Base-by-base conservation (phyloP, 2,113 vertebrate genomes). In the Nerophis lumbriciformis region DNA sequence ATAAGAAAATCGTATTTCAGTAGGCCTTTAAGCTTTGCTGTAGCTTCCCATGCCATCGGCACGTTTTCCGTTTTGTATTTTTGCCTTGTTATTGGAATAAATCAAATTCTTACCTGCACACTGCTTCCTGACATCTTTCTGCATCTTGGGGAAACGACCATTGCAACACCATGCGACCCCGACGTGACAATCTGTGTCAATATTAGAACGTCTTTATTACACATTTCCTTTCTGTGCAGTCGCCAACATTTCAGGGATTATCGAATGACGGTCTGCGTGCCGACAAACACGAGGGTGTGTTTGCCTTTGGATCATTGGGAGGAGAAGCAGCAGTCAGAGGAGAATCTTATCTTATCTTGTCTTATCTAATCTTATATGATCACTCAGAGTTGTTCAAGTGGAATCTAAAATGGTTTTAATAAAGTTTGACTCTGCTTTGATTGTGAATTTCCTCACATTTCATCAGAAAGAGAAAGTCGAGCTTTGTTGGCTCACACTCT, bases 371-470 rank as follows among this genome's bases (percentile, higher is more conserved):
- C 28, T 28, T 28, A 28, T 28, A 28, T 28, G 28, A 80, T 82
- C 81, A 77, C 77, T 76, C 71, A 75, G 80, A 86, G 84, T 77
- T 79, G 73, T 75, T 80, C 73, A 88, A 76, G 58, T 76, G 78
- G 61, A 59, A 59, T 65, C 38, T 37, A 65, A 37, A 57, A 48
- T 49, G 56, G 12, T 28, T 28, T 28, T 28, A 28, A 28, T 28
- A 28, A 53, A 80, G 72, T 79, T 83, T 72, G 78, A 76, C 77
- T 82, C 78, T 38, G 75, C 84, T 66, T 45, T 38, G 77, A 83
- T 66, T 45, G 78, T 72, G 81, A 75, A 83, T 87, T 88, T 87
- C 85, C 79, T 88, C 78, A 77, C 75, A 84, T 88, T 88, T 87
- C 87, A 85, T 88, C 87, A 88, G 79, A 80, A 80, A 84, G 52